A percentile compares a stretch with the other conserved stretches of the same genome.
Conservation (phyloP, 2,113 vertebrate species). For the Etia nguti region DNA sequence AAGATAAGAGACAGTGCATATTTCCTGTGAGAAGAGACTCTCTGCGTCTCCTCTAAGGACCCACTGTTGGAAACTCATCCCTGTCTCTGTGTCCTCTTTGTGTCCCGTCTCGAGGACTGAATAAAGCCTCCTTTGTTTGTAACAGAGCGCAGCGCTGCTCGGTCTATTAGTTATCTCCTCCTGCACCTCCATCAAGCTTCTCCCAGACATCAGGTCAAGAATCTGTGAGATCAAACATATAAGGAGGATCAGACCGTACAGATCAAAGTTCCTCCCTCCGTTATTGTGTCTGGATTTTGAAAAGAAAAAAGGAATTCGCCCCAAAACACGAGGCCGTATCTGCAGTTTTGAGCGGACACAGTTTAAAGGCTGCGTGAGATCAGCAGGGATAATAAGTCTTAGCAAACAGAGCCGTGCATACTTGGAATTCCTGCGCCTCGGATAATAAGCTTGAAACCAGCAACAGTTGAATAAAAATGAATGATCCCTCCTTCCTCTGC, state of each 20-base stretch:
- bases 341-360: not conserved
- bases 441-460: not conserved
- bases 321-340: not conserved
- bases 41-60: not conserved
- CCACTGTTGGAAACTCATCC: not conserved
- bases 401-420: conserved; percentile 6
- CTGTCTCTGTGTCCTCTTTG: not conserved
- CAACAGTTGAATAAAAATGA: not conserved
- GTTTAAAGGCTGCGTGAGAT: not conserved
- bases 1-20: not conserved
- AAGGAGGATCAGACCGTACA: not conserved
- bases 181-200: not conserved
- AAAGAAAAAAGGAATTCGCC: not conserved
- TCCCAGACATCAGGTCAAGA: not conserved
- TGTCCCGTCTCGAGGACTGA: not conserved
- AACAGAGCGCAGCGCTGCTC: not conserved
- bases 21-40: not conserved
- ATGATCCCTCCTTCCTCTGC: not conserved
- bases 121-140: conserved; percentile 41
- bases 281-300: not conserved
- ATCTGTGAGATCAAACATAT: conserved; percentile 21
- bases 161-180: not conserved
- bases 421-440: conserved; percentile 11
- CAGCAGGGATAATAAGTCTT: not conserved
- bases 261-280: not conserved